Evolutionary conservation across 2,888 invertebrate genomes (phyloP).

Genomic region (Thera britannica): DNA sequence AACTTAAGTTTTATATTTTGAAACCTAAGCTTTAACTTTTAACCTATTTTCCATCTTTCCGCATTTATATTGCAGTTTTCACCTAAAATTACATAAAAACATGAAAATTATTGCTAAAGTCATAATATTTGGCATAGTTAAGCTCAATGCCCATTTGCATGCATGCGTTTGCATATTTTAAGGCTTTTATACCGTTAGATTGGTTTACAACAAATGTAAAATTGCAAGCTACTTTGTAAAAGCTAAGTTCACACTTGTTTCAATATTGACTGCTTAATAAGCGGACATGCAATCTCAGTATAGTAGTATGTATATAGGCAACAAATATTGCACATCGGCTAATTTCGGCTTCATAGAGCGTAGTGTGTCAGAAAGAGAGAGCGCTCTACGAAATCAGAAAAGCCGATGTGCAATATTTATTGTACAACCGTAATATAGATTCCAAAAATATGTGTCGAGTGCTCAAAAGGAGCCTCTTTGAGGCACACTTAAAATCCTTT

Average conservation of each 20-base stretch:
- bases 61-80: conserved; percentile 14
- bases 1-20: background rate
- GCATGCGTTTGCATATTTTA: conserved; percentile 36
- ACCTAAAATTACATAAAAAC: conserved; percentile 30
- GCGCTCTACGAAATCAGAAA: no score
- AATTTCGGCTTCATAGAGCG: no score
- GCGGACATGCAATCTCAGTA: conserved; percentile 4
- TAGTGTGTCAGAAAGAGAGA: no score
- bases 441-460: no score
- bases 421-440: no score
- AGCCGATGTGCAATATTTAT: no score
- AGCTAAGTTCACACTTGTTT: background rate
- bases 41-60: conserved; percentile 10
- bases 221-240: conserved; percentile 31
- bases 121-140: conserved; percentile 29
- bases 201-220: conserved; percentile 25
- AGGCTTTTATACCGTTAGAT: conserved; percentile 26
- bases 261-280: background rate
- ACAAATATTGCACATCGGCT: no score
- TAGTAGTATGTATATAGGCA: no score
- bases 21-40: background rate
- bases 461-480: no score
- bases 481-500: no score
- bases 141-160: conserved; percentile 24
- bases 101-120: conserved; percentile 29